Evolutionary conservation across 2,888 invertebrate genomes (phyloP).

Genomic region (Drosophila rellima): DNA sequence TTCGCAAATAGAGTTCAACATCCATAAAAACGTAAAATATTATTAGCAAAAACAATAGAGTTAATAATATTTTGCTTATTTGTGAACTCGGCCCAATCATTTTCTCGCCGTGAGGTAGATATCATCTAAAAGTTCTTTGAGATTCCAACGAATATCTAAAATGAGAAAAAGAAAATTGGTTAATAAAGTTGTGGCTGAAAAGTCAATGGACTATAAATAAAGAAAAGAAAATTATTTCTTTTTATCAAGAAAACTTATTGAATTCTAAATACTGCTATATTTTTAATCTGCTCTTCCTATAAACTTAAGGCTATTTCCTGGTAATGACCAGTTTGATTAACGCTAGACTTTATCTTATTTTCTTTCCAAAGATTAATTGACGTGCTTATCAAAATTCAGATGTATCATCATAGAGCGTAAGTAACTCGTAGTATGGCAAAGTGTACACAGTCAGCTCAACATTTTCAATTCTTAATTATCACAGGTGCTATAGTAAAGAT

Average conservation of each 20-base stretch:
- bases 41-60: slow-evolving; percentile 87
- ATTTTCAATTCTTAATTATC: too few relatives aligned
- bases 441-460: neutral
- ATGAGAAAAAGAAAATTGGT: slow-evolving; percentile 11
- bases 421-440: neutral
- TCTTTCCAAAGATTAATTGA: neutral
- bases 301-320: neutral
- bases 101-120: slow-evolving; percentile 76
- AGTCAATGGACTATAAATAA: too few relatives aligned
- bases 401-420: slow-evolving; percentile 4
- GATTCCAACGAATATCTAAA: slow-evolving; percentile 49
- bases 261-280: neutral
- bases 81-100: slow-evolving; percentile 92
- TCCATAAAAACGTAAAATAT: slow-evolving; percentile 91
- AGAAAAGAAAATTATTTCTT: too few relatives aligned
- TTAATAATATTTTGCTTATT: slow-evolving; percentile 89
- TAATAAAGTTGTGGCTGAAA: too few relatives aligned
- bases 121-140: slow-evolving; percentile 57
- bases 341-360: neutral
- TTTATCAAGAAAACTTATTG: neutral
- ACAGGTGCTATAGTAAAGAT: too few relatives aligned
- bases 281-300: neutral
- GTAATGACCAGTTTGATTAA: neutral
- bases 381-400: slow-evolving; percentile 2
- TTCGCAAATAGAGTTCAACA: slow-evolving; percentile 89